phyloP scores from a whole-genome alignment of 2,113 vertebrate species.

The Trinectes maculatus region DNA sequence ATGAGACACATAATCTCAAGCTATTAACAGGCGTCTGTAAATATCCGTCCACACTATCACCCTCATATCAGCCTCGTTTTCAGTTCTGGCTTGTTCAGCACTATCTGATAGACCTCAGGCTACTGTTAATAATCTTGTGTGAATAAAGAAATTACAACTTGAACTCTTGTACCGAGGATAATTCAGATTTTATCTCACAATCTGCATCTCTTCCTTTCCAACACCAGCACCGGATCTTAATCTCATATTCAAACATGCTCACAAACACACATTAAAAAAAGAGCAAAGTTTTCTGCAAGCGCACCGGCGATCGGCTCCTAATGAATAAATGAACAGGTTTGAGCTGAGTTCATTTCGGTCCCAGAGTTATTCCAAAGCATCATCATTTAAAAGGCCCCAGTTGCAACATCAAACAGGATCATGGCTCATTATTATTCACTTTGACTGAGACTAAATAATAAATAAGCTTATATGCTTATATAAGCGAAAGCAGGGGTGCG shows the following conservation, averaged over 20 bases:
- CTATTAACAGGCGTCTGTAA: constrained; percentile 46
- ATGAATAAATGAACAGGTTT: constrained; percentile 74
- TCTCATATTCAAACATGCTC: neutral
- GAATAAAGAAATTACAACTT: constrained; percentile 35
- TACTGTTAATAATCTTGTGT: constrained; percentile 39
- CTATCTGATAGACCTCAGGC: constrained; percentile 57
- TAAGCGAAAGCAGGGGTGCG: constrained; percentile 37
- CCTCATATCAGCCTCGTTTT: constrained; percentile 35
- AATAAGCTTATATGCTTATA: constrained; percentile 66
- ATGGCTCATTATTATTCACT: constrained; percentile 73
- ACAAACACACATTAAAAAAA: neutral
- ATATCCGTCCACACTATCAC: constrained; percentile 22
- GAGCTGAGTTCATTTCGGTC: constrained; percentile 59
- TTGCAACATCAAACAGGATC: constrained; percentile 71
- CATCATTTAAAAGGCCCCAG: constrained; percentile 70
- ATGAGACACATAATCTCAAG: constrained; percentile 37
- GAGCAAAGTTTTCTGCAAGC: constrained; percentile 38
- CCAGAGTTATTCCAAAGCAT: constrained; percentile 60
- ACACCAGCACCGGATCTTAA: neutral
- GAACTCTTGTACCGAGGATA: constrained; percentile 42
- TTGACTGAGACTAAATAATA: constrained; percentile 69
- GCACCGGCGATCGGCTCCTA: constrained; percentile 41
- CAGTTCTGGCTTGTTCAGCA: constrained; percentile 32
- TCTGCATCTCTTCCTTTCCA: neutral
- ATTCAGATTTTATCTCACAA: constrained; percentile 41